Conservation (phyloP, 2,888 invertebrate genomes). For the Metalampra italica region DNA sequence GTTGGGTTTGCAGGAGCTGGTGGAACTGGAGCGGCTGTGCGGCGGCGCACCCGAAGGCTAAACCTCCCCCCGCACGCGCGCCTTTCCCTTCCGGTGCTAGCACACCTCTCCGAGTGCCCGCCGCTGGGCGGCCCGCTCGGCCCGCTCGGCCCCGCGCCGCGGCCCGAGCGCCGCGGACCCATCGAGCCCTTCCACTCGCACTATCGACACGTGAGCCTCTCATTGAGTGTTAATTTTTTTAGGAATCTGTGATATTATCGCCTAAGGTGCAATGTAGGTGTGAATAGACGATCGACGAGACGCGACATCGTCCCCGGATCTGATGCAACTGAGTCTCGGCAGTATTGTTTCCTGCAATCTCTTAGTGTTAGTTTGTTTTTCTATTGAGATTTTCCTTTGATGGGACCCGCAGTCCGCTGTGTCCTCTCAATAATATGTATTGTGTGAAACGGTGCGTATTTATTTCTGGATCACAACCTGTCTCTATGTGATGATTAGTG, state of each 20-base stretch:
- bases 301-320: conserved; percentile 11
- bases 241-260: conserved; percentile 75
- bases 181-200: conserved; percentile 8
- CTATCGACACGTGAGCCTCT: conserved; percentile 22
- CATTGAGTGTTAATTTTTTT: conserved; percentile 43
- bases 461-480: neutral
- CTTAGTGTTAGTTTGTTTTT: conserved; percentile 36
- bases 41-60: conserved; percentile 62
- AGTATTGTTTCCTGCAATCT: conserved; percentile 36
- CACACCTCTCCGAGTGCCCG: neutral
- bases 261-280: conserved; percentile 51
- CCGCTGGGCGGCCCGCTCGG: neutral
- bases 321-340: conserved; percentile 12
- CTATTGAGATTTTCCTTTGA: conserved; percentile 3
- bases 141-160: conserved; percentile 7
- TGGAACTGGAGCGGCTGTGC: conserved; percentile 59
- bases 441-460: neutral
- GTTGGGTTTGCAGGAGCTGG: conserved; percentile 45
- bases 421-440: neutral
- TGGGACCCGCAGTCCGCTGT: neutral
- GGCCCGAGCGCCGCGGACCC: conserved; percentile 13
- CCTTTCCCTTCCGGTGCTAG: conserved; percentile 1
- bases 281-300: conserved; percentile 7
- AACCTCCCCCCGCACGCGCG: conserved; percentile 1
- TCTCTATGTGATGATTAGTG: neutral